Evolutionary conservation across 2,797 vertebrate genomes (phyloP).

Genomic region (Acipenser oxyrinchus): DNA sequence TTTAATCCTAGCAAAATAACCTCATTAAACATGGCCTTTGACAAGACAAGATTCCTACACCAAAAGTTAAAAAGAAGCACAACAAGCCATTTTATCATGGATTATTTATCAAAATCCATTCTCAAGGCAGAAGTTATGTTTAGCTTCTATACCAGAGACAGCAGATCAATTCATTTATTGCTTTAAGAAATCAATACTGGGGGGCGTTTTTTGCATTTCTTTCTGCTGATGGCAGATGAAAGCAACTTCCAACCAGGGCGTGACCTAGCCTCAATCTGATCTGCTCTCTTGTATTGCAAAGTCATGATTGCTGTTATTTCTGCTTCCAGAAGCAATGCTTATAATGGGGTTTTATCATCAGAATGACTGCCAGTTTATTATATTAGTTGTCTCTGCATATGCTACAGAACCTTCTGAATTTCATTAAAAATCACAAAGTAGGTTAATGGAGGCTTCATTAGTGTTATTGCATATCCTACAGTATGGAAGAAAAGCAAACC

Average conservation of each 20-base stretch:
- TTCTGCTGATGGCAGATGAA: conserved; percentile 52
- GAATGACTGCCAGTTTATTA: not conserved
- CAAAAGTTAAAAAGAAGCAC: conserved; percentile 12
- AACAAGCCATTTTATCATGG: conserved; percentile 37
- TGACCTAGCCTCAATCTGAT: not conserved
- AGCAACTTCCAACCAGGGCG: conserved; percentile 21
- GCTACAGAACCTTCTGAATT: conserved; percentile 24
- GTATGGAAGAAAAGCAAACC: conserved; percentile 14
- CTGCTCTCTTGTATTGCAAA: conserved; percentile 34
- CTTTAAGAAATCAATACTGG: conserved; percentile 36
- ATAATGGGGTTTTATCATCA: conserved; percentile 9
- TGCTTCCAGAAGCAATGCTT: not conserved
- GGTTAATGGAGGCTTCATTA: conserved; percentile 36
- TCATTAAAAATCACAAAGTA: conserved; percentile 30
- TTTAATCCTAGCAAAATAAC: conserved; percentile 1
- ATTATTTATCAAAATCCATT: conserved; percentile 52
- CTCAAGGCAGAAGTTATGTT: conserved; percentile 30
- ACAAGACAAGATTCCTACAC: conserved; percentile 1
- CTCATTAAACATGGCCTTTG: not conserved
- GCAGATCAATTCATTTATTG: conserved; percentile 9
- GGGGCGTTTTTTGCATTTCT: conserved; percentile 33
- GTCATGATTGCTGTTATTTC: conserved; percentile 36
- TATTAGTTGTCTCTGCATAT: conserved; percentile 3
- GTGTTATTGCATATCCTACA: conserved; percentile 28
- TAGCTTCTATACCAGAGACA: conserved; percentile 12